Percentiles rank a stretch among this genome's conserved stretches.
Evolutionary conservation across 2,888 invertebrate species (phyloP).

Genomic region (Nomada flava): DNA sequence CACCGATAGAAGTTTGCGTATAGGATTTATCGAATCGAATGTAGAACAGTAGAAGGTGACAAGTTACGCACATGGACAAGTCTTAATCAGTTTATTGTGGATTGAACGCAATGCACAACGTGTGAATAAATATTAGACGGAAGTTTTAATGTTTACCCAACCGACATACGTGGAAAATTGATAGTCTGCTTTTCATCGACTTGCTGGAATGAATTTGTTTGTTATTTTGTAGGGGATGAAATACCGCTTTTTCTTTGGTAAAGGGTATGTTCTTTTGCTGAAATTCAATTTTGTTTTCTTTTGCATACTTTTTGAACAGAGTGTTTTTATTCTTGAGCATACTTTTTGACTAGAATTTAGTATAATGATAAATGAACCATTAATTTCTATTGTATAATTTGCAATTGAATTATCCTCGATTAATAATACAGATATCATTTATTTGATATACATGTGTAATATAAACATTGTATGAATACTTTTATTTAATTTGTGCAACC

Average conservation of each 20-base stretch:
- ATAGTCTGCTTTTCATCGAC: not conserved
- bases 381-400: too few species aligned
- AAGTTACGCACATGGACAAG: not conserved
- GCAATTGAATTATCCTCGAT: too few species aligned
- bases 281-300: not conserved
- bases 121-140: not conserved
- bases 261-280: not conserved
- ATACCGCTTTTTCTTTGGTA: not conserved
- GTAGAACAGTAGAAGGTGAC: not conserved
- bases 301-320: too few species aligned
- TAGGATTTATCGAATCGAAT: not conserved
- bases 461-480: not conserved
- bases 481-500: not conserved
- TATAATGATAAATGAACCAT: not conserved
- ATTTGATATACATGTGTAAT: not conserved
- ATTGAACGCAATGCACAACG: not conserved
- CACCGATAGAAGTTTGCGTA: not conserved
- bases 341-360: too few species aligned
- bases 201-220: conserved; percentile 13
- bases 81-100: not conserved
- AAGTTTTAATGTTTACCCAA: not conserved
- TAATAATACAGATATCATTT: too few species aligned
- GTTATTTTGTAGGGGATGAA: not conserved
- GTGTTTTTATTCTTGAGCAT: too few species aligned
- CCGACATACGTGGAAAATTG: not conserved